Conservation (phyloP, 2,888 invertebrate species). For the Nasonovia ribisnigri region DNA sequence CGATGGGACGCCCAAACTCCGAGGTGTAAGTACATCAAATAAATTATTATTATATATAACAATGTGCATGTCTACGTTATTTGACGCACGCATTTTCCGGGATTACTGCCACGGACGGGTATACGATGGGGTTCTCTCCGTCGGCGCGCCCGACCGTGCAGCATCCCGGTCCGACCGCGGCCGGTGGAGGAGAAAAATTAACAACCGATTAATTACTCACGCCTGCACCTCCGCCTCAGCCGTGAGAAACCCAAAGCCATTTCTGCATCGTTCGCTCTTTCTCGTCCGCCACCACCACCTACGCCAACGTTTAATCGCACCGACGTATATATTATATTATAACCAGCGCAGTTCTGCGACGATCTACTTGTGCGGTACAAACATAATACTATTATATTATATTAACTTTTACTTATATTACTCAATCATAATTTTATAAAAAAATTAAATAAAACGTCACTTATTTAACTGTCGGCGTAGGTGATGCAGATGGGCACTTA, state of each 20-base stretch:
- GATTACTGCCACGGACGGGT: not conserved
- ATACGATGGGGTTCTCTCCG: not conserved
- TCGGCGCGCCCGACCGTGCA: not conserved
- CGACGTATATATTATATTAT: not conserved
- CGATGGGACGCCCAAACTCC: not conserved
- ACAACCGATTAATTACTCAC: conserved; percentile 36
- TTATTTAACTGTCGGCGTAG: not conserved
- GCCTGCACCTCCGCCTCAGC: not conserved
- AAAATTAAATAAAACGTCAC: not conserved
- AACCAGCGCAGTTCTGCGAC: not conserved
- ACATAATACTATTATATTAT: not conserved
- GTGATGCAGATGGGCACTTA: too few species aligned
- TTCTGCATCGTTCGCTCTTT: not conserved
- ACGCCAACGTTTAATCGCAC: not conserved
- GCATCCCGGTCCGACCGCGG: not conserved
- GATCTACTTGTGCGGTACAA: not conserved
- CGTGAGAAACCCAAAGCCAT: not conserved
- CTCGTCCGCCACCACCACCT: not conserved
- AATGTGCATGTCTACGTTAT: not conserved
- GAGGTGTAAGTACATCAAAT: not conserved
- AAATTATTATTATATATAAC: not conserved
- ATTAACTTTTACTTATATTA: not conserved
- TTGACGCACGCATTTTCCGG: not conserved
- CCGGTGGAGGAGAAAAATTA: not conserved
- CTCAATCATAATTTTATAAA: not conserved